phyloP scores from a whole-genome alignment of 2,888 invertebrate genomes.

The Hoplodrina blanda region DNA sequence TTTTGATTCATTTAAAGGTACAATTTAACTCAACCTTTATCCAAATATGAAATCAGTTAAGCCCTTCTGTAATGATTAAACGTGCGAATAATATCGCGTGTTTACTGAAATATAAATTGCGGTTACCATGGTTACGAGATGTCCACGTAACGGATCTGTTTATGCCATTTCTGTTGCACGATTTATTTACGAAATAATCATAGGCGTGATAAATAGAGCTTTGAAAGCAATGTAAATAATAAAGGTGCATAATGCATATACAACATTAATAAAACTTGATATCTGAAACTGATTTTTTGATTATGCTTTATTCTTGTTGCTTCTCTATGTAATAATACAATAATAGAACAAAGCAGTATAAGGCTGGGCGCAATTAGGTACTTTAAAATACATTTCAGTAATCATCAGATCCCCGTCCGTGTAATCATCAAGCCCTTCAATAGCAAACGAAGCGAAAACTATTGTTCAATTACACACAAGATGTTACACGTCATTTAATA shows the following conservation, averaged over 20 bases:
- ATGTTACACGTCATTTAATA: conserved; percentile 25
- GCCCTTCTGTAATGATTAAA: conserved; percentile 45
- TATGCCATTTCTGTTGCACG: conserved; percentile 66
- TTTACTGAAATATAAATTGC: conserved; percentile 71
- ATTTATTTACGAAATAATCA: conserved; percentile 60
- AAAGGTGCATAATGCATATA: too few relatives aligned
- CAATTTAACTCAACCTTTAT: conserved; percentile 1
- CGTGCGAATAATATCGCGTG: conserved; percentile 65
- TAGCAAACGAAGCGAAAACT: conserved; percentile 22
- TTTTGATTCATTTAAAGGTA: background rate
- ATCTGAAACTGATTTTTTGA: background rate
- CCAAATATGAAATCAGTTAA: conserved; percentile 25
- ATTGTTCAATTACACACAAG: conserved; percentile 25
- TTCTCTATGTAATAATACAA: too few relatives aligned
- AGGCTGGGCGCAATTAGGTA: too few relatives aligned
- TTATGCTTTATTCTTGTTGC: too few relatives aligned
- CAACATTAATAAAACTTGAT: too few relatives aligned
- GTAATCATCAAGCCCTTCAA: background rate
- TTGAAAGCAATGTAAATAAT: background rate
- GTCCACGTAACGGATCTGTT: conserved; percentile 66
- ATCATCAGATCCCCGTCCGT: conserved; percentile 3
- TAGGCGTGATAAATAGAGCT: conserved; percentile 39
- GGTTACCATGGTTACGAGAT: conserved; percentile 71
- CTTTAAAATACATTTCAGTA: background rate
- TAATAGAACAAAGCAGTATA: too few relatives aligned